phyloP scores from a whole-genome alignment of 2,888 invertebrate species.

The Heteromurus nitidus region DNA sequence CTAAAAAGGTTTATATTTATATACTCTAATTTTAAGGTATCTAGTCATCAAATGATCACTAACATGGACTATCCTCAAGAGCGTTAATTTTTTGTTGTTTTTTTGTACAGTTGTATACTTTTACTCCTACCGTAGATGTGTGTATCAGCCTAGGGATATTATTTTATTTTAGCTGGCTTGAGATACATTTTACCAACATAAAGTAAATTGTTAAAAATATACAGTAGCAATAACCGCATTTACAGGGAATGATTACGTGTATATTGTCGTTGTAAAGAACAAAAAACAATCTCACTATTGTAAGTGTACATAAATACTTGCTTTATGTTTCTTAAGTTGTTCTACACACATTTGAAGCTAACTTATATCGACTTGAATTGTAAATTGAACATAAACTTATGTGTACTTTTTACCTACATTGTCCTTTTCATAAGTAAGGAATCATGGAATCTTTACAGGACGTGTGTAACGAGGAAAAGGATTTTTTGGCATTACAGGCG shows the following conservation, averaged over 20 bases:
- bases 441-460: no score
- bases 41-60: conserved; percentile 50
- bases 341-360: no score
- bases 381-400: no score
- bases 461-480: neutral
- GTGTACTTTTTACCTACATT: no score
- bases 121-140: conserved; percentile 4
- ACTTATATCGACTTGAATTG: no score
- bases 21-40: conserved; percentile 18
- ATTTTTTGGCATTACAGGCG: neutral
- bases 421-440: no score
- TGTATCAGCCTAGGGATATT: neutral
- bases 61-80: conserved; percentile 48
- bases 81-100: conserved; percentile 26
- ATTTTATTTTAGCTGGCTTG: neutral
- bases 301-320: no score
- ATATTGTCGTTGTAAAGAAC: no score
- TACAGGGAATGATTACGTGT: no score
- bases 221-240: neutral
- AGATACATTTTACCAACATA: neutral
- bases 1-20: neutral
- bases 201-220: neutral
- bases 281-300: no score
- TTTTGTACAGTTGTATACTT: conserved; percentile 9
- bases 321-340: no score